Percentiles rank a stretch among this genome's conserved stretches.
Conservation (phyloP, 2,113 vertebrate species). For the Fregetta grallaria region DNA sequence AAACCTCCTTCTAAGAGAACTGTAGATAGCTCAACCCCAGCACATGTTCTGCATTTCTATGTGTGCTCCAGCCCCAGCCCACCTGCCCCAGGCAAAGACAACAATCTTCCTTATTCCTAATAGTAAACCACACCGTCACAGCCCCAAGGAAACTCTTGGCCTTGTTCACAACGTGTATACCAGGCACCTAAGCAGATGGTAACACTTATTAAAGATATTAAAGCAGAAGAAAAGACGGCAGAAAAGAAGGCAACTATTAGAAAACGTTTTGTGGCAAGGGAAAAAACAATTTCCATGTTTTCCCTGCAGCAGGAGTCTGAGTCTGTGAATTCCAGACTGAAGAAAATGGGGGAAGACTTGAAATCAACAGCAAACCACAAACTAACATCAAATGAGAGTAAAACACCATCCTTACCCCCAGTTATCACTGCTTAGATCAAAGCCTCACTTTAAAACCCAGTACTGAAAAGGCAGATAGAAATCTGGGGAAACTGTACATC, state of each 20-base stretch:
- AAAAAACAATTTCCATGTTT: background rate
- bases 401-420: background rate
- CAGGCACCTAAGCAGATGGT: constrained; percentile 33
- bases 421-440: background rate
- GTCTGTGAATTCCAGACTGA: constrained; percentile 9
- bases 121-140: background rate
- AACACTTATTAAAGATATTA: constrained; percentile 45
- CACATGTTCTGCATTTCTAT: constrained; percentile 42
- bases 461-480: background rate
- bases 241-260: constrained; percentile 23
- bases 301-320: constrained; percentile 18
- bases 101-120: constrained; percentile 6
- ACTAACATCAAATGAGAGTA: background rate
- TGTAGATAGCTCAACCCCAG: background rate
- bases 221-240: background rate
- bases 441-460: background rate
- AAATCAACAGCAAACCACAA: background rate
- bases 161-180: background rate
- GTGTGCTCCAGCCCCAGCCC: background rate
- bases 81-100: constrained; percentile 50
- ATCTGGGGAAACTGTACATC: background rate
- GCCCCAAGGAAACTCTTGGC: background rate
- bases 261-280: background rate
- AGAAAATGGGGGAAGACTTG: background rate
- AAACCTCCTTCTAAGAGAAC: background rate